Evolutionary conservation across 2,888 invertebrate species (phyloP), one percentile per base, ranked within the genome.

Genomic region (Cecidostiba fungosa): DNA sequence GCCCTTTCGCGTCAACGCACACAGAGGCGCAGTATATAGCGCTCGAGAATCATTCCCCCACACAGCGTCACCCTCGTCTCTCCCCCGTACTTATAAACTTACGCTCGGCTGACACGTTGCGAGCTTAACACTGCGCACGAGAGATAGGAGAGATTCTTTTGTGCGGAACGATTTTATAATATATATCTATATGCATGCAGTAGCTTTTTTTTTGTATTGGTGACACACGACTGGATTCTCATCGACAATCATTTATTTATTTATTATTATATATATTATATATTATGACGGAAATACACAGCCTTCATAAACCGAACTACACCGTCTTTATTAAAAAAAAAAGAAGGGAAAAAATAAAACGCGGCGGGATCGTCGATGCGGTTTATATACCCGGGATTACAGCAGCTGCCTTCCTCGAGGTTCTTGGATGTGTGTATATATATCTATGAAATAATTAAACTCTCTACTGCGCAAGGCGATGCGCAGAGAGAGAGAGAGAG

Each of bases 391-490:
- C 36, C 14, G 39, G 32, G 73, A 84, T 84, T 84, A 84, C 73
- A 74, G 74, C 39, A 32, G 32, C 83, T 66, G 66, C 29, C 66
- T 66, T 66, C 26, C 29, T 26, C 16, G 4, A 39, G 43, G 72
- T 70, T 78, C 59, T 59, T 5, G 39, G 66, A 79, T 79, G 85
- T 72, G 87, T 87, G 81, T 87, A 87, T 85, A 85, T 80, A 86
- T 87, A 86, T 88, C 88, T 86, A 87, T 88, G 86, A 89, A 90
- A 89, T 89, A 89, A 90, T 90, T 89, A 89, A 90, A 90, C 88
- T 88, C 85, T 82, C 83, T 87, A 85, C 19, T 39, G 85, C 79
- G 85, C 85, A 86, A 87, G 87, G 78, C 84, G 78, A 47, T 43
- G 80, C 69, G 81, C 74, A 82, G 80, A 82, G n/a, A n/a, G n/a